These are phyloP conservation scores for Chloebia gouldiae DNA, from an alignment of 2,113 vertebrate species.

Conservation along the genomic window DNA sequence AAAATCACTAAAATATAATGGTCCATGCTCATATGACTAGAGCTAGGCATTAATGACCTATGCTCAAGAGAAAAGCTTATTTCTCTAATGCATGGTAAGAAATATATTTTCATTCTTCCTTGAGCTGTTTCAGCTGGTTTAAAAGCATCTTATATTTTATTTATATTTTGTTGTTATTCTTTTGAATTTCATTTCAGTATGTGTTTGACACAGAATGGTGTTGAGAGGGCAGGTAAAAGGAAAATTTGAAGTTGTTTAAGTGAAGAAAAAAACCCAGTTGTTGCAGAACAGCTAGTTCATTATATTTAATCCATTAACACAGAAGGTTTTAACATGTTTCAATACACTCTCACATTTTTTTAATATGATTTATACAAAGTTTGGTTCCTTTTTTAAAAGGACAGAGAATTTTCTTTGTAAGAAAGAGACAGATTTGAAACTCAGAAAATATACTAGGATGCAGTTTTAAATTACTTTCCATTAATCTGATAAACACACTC, in stretches of 20 bases:
- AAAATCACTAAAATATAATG: neutral
- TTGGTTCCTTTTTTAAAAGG: neutral
- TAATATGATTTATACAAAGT: neutral
- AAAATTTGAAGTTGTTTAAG: neutral
- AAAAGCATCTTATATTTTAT: neutral
- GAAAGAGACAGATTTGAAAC: neutral
- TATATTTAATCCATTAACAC: neutral
- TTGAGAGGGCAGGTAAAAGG: neutral
- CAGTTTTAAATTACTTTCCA: neutral
- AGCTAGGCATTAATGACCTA: neutral
- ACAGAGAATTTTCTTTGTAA: neutral
- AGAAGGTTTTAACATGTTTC: neutral
- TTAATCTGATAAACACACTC: neutral
- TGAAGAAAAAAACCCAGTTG: neutral
- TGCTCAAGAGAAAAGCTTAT: neutral
- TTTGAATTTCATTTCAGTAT: neutral
- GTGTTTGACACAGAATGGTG: neutral
- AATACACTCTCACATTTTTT: neutral
- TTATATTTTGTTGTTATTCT: neutral
- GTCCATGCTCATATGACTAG: neutral
- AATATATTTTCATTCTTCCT: neutral
- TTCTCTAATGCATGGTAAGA: neutral
- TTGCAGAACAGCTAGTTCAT: neutral
- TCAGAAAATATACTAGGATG: neutral
- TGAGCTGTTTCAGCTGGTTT: neutral